A percentile compares a stretch with the other conserved stretches of the same genome.
phyloP scores from a whole-genome alignment of 1,140 invertebrate species.

The Caenorhabditis inopinata region DNA sequence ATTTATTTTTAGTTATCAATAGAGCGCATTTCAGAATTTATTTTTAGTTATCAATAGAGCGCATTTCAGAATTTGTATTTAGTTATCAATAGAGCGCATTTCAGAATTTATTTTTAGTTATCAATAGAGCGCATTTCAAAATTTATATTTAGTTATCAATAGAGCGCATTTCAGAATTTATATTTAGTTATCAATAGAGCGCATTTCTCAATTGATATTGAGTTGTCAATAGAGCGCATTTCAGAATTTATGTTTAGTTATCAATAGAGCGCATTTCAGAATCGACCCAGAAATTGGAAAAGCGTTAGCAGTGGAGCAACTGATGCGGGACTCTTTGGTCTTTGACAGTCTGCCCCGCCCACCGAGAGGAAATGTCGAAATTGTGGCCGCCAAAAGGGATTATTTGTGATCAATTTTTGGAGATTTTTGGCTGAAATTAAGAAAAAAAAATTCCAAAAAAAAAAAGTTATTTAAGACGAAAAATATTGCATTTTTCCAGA shows the following conservation, averaged over 20 bases:
- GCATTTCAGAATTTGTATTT: neutral
- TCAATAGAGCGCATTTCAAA: too few relatives aligned
- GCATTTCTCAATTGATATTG: too few relatives aligned
- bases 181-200: neutral
- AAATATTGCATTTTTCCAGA: too few relatives aligned
- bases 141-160: neutral
- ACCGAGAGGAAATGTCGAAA: neutral
- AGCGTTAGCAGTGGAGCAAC: neutral
- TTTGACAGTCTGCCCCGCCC: conserved; percentile 10
- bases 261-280: neutral
- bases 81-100: too few relatives aligned
- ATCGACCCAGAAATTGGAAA: conserved; percentile 21
- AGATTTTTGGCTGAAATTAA: neutral
- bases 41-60: neutral
- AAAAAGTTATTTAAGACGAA: too few relatives aligned
- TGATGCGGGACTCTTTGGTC: neutral
- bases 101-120: too few relatives aligned
- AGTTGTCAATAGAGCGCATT: too few relatives aligned
- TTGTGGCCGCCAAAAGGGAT: conserved; percentile 3
- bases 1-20: too few relatives aligned
- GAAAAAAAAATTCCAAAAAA: too few relatives aligned
- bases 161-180: neutral
- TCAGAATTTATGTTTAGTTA: too few relatives aligned
- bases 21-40: too few relatives aligned
- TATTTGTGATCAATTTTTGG: neutral